Percentiles rank a stretch among this genome's conserved stretches.
Conservation (phyloP, 2,797 vertebrate species). For the Gambelia wislizenii region DNA sequence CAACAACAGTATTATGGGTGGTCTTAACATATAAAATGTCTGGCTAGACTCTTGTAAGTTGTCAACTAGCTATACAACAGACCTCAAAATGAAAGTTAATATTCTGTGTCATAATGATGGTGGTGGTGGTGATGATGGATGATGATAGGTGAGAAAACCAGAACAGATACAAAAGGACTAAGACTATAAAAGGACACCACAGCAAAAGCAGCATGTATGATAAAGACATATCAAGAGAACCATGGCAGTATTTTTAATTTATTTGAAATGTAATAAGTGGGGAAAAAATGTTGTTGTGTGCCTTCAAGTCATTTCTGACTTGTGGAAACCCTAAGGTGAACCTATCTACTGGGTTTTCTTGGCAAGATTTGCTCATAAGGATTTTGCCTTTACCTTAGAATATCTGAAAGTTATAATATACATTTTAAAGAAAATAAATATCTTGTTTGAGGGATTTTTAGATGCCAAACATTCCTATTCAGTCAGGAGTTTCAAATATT, state of each 20-base stretch:
- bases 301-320: too few relatives aligned
- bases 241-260: conserved; percentile 25
- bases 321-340: too few relatives aligned
- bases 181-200: background rate
- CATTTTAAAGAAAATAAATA: background rate
- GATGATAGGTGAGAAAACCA: background rate
- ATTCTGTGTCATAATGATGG: conserved; percentile 44
- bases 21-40: conserved; percentile 36
- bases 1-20: conserved; percentile 49
- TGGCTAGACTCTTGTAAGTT: conserved; percentile 44
- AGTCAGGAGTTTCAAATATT: background rate
- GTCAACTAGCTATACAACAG: background rate
- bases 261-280: background rate
- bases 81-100: conserved; percentile 18
- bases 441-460: background rate
- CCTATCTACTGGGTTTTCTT: too few relatives aligned
- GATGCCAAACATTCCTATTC: background rate
- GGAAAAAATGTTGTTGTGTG: background rate
- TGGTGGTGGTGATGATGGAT: background rate
- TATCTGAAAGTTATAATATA: conserved; percentile 5
- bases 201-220: conserved; percentile 57
- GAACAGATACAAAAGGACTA: background rate
- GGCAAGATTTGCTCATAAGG: too few relatives aligned
- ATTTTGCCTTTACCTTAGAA: background rate
- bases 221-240: conserved; percentile 58